These are phyloP conservation scores for Euplexia lucipara DNA, from an alignment of 2,888 invertebrate species.

Conservation along the genomic window DNA sequence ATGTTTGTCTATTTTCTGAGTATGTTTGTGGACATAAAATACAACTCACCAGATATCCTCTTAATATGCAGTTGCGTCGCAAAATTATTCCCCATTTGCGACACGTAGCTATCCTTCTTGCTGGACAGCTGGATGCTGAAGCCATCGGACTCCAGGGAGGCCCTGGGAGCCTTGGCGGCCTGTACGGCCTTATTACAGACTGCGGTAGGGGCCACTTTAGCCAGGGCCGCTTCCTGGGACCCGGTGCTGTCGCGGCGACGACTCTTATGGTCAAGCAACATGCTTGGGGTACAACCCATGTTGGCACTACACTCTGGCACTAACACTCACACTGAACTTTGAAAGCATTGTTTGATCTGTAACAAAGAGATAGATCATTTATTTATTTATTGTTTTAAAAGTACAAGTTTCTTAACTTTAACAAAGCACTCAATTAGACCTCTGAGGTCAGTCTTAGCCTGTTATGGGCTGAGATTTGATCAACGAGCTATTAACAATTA, in stretches of 20 bases:
- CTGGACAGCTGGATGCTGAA: constrained; percentile 88
- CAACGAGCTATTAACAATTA: too few relatives aligned
- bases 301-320: constrained; percentile 88
- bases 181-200: constrained; percentile 88
- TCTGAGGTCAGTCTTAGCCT: too few relatives aligned
- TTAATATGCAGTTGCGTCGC: constrained; percentile 90
- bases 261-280: constrained; percentile 91
- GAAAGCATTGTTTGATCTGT: constrained; percentile 77
- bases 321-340: constrained; percentile 76
- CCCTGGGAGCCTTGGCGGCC: constrained; percentile 86
- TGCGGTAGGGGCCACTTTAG: constrained; percentile 85
- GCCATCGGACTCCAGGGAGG: constrained; percentile 88
- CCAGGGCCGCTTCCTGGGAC: constrained; percentile 88
- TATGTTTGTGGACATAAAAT: too few relatives aligned
- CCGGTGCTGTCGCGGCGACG: constrained; percentile 90
- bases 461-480: too few relatives aligned
- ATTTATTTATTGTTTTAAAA: not conserved
- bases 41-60: constrained; percentile 87
- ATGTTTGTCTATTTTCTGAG: too few relatives aligned
- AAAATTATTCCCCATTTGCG: constrained; percentile 89
- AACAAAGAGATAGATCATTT: constrained; percentile 71
- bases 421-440: too few relatives aligned
- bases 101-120: constrained; percentile 90
- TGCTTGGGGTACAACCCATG: constrained; percentile 93
- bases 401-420: too few relatives aligned